These are phyloP conservation scores for Psittacula derbiana DNA, from an alignment of 2,797 vertebrate species.

Conservation along the genomic window DNA sequence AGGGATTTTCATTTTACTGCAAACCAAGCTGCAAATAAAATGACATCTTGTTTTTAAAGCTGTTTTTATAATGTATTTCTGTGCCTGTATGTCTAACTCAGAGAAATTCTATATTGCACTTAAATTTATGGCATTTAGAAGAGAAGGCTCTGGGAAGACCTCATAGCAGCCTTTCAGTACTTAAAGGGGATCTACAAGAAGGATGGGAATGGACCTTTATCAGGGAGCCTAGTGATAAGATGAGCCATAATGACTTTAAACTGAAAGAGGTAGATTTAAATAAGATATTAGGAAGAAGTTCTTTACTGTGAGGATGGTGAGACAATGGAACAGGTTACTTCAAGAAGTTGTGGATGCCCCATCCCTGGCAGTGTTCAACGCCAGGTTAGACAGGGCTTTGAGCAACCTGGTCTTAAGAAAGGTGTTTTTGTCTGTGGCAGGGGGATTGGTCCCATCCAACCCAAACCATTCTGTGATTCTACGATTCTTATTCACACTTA, in stretches of 20 bases:
- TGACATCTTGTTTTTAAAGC: neutral
- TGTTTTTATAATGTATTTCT: neutral
- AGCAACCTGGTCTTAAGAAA: neutral
- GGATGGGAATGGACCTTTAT: neutral
- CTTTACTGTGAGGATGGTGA: neutral
- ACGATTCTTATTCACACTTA: neutral
- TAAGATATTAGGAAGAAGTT: neutral
- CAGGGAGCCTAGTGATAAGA: neutral
- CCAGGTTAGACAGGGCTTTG: fast-evolving
- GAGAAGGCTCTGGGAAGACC: neutral
- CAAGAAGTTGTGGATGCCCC: fast-evolving
- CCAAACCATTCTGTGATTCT: neutral
- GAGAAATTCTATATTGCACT: neutral
- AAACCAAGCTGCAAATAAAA: neutral
- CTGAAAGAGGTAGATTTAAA: neutral
- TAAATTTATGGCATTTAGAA: neutral
- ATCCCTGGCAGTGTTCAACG: neutral
- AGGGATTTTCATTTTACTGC: neutral
- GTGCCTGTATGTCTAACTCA: neutral
- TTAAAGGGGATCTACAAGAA: neutral
- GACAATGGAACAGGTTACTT: neutral
- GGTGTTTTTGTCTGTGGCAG: neutral
- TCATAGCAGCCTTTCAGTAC: neutral
- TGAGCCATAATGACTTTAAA: neutral
- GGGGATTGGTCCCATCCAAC: neutral